Conservation (phyloP, 1,140 invertebrate genomes). For the Pseudomyrmex flavicornis region DNA sequence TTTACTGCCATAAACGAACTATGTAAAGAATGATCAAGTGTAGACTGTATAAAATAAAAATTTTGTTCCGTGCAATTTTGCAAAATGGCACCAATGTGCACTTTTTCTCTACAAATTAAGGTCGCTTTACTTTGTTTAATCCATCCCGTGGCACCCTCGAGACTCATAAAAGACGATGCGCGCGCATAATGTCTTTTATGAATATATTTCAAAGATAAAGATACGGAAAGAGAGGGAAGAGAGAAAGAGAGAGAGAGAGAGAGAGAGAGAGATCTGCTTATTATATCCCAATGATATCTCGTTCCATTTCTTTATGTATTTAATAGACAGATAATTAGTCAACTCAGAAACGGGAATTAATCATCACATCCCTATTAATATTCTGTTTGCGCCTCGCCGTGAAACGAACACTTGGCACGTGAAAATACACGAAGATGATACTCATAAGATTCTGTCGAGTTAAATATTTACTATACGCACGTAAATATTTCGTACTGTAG, state of each 20-base stretch:
- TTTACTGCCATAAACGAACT: neutral
- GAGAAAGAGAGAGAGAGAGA: no score
- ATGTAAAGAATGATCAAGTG: no score
- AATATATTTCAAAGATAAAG: conserved; percentile 18
- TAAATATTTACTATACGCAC: conserved; percentile 1
- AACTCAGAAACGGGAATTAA: conserved; percentile 4
- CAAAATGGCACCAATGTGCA: neutral
- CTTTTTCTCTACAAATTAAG: neutral
- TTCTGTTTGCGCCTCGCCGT: neutral
- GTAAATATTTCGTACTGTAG: neutral
- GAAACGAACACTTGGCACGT: neutral
- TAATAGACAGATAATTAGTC: conserved; percentile 39
- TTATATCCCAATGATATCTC: neutral
- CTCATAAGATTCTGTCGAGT: neutral
- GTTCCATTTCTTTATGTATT: neutral
- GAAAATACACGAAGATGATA: conserved; percentile 13
- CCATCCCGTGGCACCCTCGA: neutral
- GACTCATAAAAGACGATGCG: neutral
- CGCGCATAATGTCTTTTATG: neutral
- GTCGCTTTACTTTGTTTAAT: neutral
- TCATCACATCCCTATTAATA: conserved; percentile 28
- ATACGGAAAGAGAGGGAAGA: no score
- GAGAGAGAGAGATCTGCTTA: no score
- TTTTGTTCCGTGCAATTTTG: neutral
- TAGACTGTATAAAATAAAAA: neutral